Base-by-base conservation (phyloP, 1,140 invertebrate genomes). In the Brachionus paranguensis region DNA sequence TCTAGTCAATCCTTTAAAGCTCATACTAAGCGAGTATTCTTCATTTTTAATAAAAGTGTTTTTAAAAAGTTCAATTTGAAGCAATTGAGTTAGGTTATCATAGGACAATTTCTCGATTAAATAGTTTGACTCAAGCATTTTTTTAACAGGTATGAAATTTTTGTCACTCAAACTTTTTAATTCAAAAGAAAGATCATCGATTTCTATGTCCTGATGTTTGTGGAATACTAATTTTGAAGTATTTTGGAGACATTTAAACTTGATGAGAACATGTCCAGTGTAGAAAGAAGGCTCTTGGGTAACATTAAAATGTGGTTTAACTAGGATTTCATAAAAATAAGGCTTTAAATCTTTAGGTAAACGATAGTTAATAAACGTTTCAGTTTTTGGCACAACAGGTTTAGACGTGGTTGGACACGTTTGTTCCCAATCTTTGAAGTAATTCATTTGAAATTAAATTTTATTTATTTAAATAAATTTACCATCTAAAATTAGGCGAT, bases 341-440 rank as follows among this genome's bases (percentile, higher is more conserved):
- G 95, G 95, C 12, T 90, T 89, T 0, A 95, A 90, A 83, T 92
- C 89, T 11, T 88, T 87, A 0, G 94, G 92, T 50, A 97, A 89
- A 41, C 93, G 90, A 1, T 88, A 85, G 27, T 87, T 86, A 29
- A 17, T 43, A 41, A 43, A 17, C 17, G 68, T 14, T 20, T 72
- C 53, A 60, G 17, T 20, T 43, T 8, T 43, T 43, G 33, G 68
- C 7, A 11, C 12, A 43, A 33, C 12, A 68, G 17, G 37, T 72
- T 72, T 72, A 43, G 68, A 43, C 8, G 29, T n/a, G 17, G 14
- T 17, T 43, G 37, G 68, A 24, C 29, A 41, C 41, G 11, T 41
- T 72, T 41, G 68, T 41, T 72, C 24, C 68, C 68, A 41, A 43
- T 72, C 37, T 43, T 41, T n/a, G 17, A 17, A 43, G 45, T 20